Evolutionary conservation across 1,140 invertebrate genomes (phyloP), one percentile per base, ranked within the genome.

Genomic region (Ridgeia piscesae): DNA sequence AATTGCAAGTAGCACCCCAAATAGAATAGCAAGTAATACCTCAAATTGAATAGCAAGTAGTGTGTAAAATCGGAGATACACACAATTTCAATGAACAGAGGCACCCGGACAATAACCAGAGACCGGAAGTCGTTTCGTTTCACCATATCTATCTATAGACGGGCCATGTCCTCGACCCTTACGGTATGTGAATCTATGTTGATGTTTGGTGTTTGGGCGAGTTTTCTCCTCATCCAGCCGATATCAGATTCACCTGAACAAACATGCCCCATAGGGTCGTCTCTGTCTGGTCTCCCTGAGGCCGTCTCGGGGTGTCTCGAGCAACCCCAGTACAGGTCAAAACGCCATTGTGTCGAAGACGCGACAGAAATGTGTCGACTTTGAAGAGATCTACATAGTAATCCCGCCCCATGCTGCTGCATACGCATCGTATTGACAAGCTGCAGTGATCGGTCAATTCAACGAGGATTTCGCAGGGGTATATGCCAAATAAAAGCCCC

Each of bases 401-500:
- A 8, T 77, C 58, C 58, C 58, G 17, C 58, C 58, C 58, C 58
- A 77, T 6, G 58, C 58, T 77, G 58, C 17, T 21, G 17, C 17
- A 77, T 77, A 27, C 58, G 58, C 27, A 31, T 77, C 58, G 58
- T 77, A 77, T 77, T 77, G 58, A 77, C 58, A 77, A 27, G 11
- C 2, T 77, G 58, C 58, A 17, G 58, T 14, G 58, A 77, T 27
- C 14, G 58, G 58, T 77, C 17, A 77, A 77, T 77, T 77, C 58
- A 77, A 77, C 6, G 58, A 0, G 58, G 58, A 77, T 77, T 77
- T 77, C 27, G 58, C 27, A 77, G 58, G 27, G 58, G 48, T 21
- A 31, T 77, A 77, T 77, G 58, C 58, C 58, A 77, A 77, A 77
- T 77, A 77, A 77, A 77, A 77, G 58, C 58, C 58, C 58, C 58